phyloP scores from a whole-genome alignment of 2,113 vertebrate species.

The Neopipo cinnamomea region DNA sequence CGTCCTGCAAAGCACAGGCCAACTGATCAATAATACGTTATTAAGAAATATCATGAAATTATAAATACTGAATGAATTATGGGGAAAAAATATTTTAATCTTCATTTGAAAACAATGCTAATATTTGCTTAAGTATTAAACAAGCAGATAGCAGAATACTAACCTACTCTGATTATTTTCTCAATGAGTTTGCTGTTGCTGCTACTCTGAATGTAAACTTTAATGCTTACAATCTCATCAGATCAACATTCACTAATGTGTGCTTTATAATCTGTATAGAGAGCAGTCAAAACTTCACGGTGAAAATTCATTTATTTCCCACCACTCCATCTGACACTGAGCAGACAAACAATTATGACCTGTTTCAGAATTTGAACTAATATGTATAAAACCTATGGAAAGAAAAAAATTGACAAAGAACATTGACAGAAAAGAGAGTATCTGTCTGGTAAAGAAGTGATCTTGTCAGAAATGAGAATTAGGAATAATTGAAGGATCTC shows the following conservation, averaged over 20 bases:
- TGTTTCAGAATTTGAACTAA: constrained; percentile 17
- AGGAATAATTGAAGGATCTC: constrained; percentile 43
- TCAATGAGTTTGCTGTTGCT: background rate
- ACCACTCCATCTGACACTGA: background rate
- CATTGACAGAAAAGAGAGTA: background rate
- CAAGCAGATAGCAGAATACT: background rate
- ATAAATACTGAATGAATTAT: constrained; percentile 14
- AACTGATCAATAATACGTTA: constrained; percentile 35
- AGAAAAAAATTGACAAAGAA: background rate
- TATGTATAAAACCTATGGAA: background rate
- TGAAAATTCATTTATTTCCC: constrained; percentile 18
- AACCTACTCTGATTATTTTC: background rate
- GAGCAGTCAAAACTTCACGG: background rate
- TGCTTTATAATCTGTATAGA: background rate
- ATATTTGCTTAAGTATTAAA: constrained; percentile 21
- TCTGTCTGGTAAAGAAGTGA: constrained; percentile 6
- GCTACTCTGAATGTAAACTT: background rate
- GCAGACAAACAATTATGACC: constrained; percentile 8
- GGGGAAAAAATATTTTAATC: background rate
- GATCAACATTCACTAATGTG: background rate
- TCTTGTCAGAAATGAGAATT: constrained; percentile 41
- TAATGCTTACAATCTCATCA: background rate
- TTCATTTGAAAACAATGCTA: background rate
- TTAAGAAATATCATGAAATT: constrained; percentile 60
- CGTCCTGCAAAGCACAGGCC: background rate